A percentile compares a stretch with the other conserved stretches of the same genome.
Evolutionary conservation across 2,797 vertebrate genomes (phyloP).

Genomic region (Bradypus variegatus): DNA sequence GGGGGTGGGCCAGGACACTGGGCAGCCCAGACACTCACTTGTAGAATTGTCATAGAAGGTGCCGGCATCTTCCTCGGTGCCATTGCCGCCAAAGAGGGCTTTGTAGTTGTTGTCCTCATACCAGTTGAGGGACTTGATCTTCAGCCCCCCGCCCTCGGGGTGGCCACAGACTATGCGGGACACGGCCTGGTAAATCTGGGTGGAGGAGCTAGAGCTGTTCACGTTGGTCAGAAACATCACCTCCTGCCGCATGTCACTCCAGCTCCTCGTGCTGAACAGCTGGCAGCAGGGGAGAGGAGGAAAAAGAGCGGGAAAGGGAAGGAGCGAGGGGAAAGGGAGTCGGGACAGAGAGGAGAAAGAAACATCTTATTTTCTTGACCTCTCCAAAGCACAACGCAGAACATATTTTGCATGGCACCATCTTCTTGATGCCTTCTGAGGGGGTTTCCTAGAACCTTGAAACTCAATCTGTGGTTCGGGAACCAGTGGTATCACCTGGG

Average conservation of each 20-base stretch:
- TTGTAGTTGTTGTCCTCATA: conserved; percentile 98
- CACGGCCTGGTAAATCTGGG: conserved; percentile 88
- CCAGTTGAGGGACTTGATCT: conserved; percentile 98
- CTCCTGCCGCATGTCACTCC: conserved; percentile 91
- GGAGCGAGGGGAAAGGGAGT: neutral
- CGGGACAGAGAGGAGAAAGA: neutral
- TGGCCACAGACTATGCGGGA: conserved; percentile 94
- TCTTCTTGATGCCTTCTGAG: neutral
- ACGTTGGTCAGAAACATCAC: conserved; percentile 83
- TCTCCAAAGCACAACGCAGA: neutral
- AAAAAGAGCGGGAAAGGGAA: neutral
- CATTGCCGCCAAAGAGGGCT: conserved; percentile 88
- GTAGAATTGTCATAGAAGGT: conserved; percentile 90
- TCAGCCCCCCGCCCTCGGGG: conserved; percentile 92
- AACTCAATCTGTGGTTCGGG: fast-evolving
- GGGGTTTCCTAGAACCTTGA: neutral
- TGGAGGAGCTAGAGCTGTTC: conserved; percentile 84
- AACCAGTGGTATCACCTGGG: neutral
- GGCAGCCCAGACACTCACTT: conserved; percentile 77
- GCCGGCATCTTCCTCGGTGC: conserved; percentile 82
- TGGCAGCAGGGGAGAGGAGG: conserved; percentile 43
- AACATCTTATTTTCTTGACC: conserved; percentile 21
- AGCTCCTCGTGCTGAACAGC: conserved; percentile 90
- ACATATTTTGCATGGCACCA: neutral
- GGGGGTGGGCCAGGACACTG: neutral